phyloP scores from a whole-genome alignment of 2,797 vertebrate species.

The Mycteria americana region DNA sequence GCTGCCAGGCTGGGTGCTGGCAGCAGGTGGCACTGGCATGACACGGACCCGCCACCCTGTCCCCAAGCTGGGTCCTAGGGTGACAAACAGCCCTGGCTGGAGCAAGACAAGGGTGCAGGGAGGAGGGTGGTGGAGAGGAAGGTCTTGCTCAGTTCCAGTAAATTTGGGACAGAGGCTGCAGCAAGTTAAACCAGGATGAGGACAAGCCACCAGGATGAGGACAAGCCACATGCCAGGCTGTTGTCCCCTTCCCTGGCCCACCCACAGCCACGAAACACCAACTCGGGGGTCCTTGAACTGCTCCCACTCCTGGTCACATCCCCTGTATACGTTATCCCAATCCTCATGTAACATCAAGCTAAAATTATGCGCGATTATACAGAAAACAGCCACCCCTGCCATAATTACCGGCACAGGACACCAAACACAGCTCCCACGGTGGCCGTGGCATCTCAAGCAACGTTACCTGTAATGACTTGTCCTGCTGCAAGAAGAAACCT shows the following conservation, averaged over 20 bases:
- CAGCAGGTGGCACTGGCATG: neutral
- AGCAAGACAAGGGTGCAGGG: too few relatives aligned
- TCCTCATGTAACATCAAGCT: accelerated
- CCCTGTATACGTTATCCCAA: accelerated
- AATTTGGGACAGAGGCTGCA: neutral
- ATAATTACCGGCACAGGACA: accelerated
- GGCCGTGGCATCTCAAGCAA: accelerated
- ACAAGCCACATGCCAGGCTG: neutral
- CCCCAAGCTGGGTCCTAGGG: neutral
- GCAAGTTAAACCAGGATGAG: accelerated
- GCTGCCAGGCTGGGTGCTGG: neutral
- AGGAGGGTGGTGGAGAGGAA: neutral
- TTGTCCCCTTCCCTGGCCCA: neutral
- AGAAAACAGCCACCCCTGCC: neutral
- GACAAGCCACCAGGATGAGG: neutral
- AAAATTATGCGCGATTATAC: accelerated
- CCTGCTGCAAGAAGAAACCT: neutral
- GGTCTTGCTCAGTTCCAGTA: neutral
- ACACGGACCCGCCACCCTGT: neutral
- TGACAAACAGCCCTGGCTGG: neutral
- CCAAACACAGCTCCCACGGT: accelerated
- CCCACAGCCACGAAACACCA: accelerated
- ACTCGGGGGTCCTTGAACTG: accelerated
- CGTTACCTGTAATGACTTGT: accelerated
- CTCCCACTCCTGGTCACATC: accelerated